phyloP scores from a whole-genome alignment of 2,113 vertebrate genomes.

The Panurus biarmicus region DNA sequence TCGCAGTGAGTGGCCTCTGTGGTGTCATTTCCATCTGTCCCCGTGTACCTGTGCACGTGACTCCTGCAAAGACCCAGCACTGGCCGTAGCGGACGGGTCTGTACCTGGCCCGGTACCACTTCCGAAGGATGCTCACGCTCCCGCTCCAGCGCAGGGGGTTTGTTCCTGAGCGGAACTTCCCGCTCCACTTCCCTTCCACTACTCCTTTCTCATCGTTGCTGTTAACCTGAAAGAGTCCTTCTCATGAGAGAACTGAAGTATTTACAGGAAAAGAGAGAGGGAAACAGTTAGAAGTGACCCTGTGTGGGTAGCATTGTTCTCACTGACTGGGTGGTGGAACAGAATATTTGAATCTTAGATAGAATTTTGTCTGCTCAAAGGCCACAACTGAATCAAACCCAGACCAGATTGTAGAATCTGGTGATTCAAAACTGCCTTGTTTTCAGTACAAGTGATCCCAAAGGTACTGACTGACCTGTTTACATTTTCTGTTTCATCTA shows the following conservation, averaged over 20 bases:
- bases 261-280: not conserved
- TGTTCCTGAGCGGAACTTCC: not conserved
- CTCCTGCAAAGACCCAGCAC: constrained; percentile 83
- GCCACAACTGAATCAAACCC: not conserved
- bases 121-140: constrained; percentile 67
- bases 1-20: not conserved
- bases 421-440: not conserved
- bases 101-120: constrained; percentile 50
- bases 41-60: constrained; percentile 75
- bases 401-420: not conserved
- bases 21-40: not conserved
- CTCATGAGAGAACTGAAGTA: not conserved
- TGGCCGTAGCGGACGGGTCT: constrained; percentile 73
- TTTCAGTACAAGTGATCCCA: not conserved
- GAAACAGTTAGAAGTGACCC: not conserved
- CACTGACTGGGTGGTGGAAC: not conserved
- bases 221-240: constrained; percentile 74
- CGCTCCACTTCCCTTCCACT: constrained; percentile 70
- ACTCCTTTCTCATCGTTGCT: constrained; percentile 78
- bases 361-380: not conserved
- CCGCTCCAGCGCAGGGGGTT: constrained; percentile 70
- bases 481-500: not conserved
- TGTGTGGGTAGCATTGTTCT: not conserved
- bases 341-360: not conserved
- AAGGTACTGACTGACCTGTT: not conserved